A percentile compares a stretch with the other conserved stretches of the same genome.
These are phyloP conservation scores for Leucophenga montana DNA, from an alignment of 2,888 invertebrate species.

Conservation along the genomic window DNA sequence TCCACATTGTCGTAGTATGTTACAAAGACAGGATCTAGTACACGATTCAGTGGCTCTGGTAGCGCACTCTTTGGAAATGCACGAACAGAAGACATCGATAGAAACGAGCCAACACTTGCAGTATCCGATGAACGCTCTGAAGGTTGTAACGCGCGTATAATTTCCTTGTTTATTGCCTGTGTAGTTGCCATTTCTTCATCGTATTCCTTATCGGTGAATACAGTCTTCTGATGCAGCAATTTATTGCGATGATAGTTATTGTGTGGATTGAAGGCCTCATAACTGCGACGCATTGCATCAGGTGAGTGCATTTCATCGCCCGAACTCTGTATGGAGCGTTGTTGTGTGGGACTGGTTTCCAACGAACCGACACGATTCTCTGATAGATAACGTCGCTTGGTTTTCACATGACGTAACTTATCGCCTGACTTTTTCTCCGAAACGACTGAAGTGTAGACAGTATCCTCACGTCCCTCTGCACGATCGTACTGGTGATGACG, in stretches of 20 bases:
- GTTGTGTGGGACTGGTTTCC: conserved; percentile 65
- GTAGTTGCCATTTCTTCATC: conserved; percentile 53
- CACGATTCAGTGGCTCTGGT: conserved; percentile 85
- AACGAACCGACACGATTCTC: conserved; percentile 73
- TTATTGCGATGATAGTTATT: conserved; percentile 71
- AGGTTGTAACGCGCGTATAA: conserved; percentile 64
- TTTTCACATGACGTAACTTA: conserved; percentile 61
- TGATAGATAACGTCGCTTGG: conserved; percentile 69
- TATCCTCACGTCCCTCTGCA: conserved; percentile 66
- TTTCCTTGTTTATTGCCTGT: conserved; percentile 70
- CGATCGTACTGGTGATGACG: conserved; percentile 67
- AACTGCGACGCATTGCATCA: conserved; percentile 57
- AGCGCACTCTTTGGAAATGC: conserved; percentile 86
- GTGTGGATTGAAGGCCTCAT: conserved; percentile 71
- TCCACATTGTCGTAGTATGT: conserved; percentile 78
- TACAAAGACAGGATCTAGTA: conserved; percentile 85
- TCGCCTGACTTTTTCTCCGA: conserved; percentile 63
- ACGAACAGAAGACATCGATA: conserved; percentile 89
- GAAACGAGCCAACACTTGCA: conserved; percentile 82
- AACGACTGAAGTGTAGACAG: conserved; percentile 68
- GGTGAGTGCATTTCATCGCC: conserved; percentile 65
- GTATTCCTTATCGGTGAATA: conserved; percentile 58
- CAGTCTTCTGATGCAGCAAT: conserved; percentile 63
- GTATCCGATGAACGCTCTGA: conserved; percentile 72
- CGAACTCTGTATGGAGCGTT: conserved; percentile 55